A percentile compares a stretch with the other conserved stretches of the same genome.
phyloP scores from a whole-genome alignment of 1,140 invertebrate genomes.

The Drosophila carrolli region DNA sequence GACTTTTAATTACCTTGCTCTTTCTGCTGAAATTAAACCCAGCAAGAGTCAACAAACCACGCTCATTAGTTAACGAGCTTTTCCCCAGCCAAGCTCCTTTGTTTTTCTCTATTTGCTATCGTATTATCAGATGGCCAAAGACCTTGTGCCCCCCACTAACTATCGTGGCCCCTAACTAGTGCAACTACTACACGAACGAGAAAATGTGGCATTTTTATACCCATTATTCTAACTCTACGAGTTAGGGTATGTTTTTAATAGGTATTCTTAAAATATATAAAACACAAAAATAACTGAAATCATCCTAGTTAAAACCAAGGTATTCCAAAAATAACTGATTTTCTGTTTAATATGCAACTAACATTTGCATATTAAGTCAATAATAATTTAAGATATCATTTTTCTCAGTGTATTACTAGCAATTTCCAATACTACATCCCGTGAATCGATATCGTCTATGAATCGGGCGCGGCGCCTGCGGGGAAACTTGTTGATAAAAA shows the following conservation, averaged over 20 bases:
- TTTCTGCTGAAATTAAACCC: background rate
- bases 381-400: background rate
- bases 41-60: background rate
- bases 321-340: too few relatives aligned
- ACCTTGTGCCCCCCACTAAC: background rate
- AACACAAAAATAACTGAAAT: too few relatives aligned
- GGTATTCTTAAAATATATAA: too few relatives aligned
- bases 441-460: slow-evolving; percentile 1
- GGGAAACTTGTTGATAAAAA: background rate
- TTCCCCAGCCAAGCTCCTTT: background rate
- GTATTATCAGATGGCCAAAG: slow-evolving; percentile 2
- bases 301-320: too few relatives aligned
- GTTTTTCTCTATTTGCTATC: background rate
- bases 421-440: background rate
- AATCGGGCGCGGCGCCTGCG: background rate
- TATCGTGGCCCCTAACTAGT: background rate
- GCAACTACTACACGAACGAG: background rate
- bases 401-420: background rate
- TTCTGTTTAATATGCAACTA: too few relatives aligned
- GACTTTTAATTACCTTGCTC: background rate
- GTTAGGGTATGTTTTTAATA: too few relatives aligned
- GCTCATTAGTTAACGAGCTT: background rate
- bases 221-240: too few relatives aligned
- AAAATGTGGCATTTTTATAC: background rate
- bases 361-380: too few relatives aligned